Conservation (phyloP, 2,797 vertebrate species). For the Menidia menidia region DNA sequence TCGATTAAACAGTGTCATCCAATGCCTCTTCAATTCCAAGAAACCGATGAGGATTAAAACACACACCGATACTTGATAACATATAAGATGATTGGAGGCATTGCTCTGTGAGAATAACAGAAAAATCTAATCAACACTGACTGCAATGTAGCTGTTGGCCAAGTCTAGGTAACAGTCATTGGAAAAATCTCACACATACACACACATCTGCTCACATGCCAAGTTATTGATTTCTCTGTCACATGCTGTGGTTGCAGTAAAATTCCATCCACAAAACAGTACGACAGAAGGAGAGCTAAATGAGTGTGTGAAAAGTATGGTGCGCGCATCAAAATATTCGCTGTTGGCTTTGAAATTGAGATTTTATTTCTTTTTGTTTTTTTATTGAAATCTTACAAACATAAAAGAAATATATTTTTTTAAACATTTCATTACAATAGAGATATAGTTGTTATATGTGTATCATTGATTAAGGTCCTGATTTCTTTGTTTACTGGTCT, state of each 20-base stretch:
- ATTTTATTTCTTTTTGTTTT: neutral
- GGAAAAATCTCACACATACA: slow-evolving; percentile 5
- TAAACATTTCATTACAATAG: too few relatives aligned
- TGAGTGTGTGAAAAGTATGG: neutral
- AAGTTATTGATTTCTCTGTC: slow-evolving; percentile 65
- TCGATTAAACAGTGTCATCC: neutral
- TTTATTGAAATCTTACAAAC: neutral
- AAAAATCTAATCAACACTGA: too few relatives aligned
- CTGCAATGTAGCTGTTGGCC: neutral
- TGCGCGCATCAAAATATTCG: neutral
- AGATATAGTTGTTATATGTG: neutral
- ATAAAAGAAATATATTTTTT: too few relatives aligned
- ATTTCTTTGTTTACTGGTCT: neutral
- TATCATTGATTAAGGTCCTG: neutral
- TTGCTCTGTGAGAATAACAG: too few relatives aligned
- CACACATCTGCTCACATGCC: slow-evolving; percentile 47
- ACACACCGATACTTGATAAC: neutral
- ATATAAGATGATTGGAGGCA: neutral
- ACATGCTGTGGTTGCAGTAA: slow-evolving; percentile 61
- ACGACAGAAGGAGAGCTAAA: slow-evolving; percentile 17
- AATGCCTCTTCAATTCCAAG: neutral
- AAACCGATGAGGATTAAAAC: too few relatives aligned
- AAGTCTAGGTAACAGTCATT: neutral
- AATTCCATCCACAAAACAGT: slow-evolving; percentile 66
- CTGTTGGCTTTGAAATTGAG: neutral